Conservation (phyloP, 2,888 invertebrate species). For the Prenolepis imparis region DNA sequence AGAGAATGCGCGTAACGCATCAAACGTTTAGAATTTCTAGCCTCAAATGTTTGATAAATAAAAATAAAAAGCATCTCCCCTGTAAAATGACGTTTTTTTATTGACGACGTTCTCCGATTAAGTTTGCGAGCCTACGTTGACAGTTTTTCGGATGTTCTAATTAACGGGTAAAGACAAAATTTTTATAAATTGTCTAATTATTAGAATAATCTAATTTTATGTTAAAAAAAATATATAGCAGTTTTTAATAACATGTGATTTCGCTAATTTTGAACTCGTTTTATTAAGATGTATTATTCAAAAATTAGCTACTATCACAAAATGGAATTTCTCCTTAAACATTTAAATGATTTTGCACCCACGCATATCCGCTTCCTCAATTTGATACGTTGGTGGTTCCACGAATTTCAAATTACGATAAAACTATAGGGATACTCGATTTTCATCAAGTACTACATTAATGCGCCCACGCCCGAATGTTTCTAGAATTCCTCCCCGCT, state of each 20-base stretch:
- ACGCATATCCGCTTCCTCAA: conserved; percentile 26
- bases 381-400: conserved; percentile 6
- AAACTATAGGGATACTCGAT: conserved; percentile 15
- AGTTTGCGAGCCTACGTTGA: neutral
- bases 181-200: conserved; percentile 33
- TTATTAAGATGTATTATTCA: conserved; percentile 28
- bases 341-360: conserved; percentile 34
- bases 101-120: neutral
- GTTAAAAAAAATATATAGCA: conserved; percentile 6
- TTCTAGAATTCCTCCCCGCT: neutral
- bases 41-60: neutral
- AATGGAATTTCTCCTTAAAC: neutral
- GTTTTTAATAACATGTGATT: conserved; percentile 19
- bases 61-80: neutral
- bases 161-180: neutral
- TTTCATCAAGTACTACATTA: neutral
- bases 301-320: conserved; percentile 30
- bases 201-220: neutral
- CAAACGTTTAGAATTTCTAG: neutral
- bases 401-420: conserved; percentile 19
- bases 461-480: neutral
- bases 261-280: conserved; percentile 32
- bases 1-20: neutral
- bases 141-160: neutral
- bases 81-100: neutral